Evolutionary conservation across 2,888 invertebrate genomes (phyloP).

Genomic region (Margaritifera margaritifera): DNA sequence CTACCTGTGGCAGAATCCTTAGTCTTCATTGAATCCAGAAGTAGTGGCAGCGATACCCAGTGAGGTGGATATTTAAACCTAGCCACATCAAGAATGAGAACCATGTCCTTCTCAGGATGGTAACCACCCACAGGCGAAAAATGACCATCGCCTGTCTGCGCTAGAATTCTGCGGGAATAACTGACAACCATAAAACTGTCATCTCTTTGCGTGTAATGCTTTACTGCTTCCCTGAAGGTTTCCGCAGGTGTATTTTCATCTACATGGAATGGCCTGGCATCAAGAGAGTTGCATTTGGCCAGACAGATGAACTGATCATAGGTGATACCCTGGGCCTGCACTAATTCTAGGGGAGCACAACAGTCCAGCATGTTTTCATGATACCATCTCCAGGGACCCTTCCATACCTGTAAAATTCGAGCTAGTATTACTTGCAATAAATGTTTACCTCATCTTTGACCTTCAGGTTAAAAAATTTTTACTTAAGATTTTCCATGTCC

Average conservation of each 20-base stretch:
- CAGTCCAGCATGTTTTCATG: slow-evolving; percentile 74
- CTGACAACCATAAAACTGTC: slow-evolving; percentile 63
- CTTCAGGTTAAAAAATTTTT: too few species aligned
- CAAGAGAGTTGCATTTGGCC: slow-evolving; percentile 70
- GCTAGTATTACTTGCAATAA: too few species aligned
- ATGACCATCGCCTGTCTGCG: slow-evolving; percentile 71
- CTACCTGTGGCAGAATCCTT: slow-evolving; percentile 64
- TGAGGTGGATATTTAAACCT: slow-evolving; percentile 73
- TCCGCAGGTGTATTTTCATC: slow-evolving; percentile 23
- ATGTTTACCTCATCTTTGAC: too few species aligned
- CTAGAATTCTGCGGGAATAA: slow-evolving; percentile 67
- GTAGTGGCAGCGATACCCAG: slow-evolving; percentile 66
- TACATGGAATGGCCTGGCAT: slow-evolving; percentile 34
- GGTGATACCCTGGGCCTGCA: slow-evolving; percentile 64
- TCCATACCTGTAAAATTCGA: slow-evolving; percentile 1
- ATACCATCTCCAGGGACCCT: slow-evolving; percentile 73
- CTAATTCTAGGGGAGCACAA: slow-evolving; percentile 68
- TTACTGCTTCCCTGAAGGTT: slow-evolving; percentile 43
- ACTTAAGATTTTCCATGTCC: too few species aligned
- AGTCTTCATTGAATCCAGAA: slow-evolving; percentile 69
- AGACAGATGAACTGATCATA: slow-evolving; percentile 70
- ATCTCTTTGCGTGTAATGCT: slow-evolving; percentile 39
- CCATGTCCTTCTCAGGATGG: slow-evolving; percentile 63
- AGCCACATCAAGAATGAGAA: slow-evolving; percentile 72
- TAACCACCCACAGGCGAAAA: slow-evolving; percentile 73